Percentiles rank a stretch among this genome's conserved stretches.
phyloP scores from a whole-genome alignment of 2,797 vertebrate species.

The Bradypodion pumilum region DNA sequence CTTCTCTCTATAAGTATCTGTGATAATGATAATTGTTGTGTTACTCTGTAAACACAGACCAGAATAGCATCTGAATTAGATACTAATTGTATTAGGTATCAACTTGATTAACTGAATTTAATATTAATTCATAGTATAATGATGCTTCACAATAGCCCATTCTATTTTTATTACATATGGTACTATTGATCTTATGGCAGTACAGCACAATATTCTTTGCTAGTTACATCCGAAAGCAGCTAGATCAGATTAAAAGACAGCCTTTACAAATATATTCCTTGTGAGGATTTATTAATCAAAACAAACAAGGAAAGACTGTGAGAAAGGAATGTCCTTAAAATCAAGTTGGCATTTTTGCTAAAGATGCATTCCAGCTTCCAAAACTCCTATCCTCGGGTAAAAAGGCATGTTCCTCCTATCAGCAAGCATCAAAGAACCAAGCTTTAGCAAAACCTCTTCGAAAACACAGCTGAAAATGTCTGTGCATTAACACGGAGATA shows the following conservation, averaged over 20 bases:
- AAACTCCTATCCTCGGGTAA: constrained; percentile 52
- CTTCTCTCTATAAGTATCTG: background rate
- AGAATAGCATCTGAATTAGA: background rate
- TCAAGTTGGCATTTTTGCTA: accelerated
- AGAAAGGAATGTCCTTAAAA: constrained; percentile 18
- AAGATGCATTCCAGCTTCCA: constrained; percentile 7
- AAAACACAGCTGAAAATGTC: constrained; percentile 68
- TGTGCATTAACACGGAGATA: constrained; percentile 60
- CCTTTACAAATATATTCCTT: background rate
- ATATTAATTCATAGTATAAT: background rate
- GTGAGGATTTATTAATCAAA: constrained; percentile 17
- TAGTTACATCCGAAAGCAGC: background rate
- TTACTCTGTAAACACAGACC: background rate
- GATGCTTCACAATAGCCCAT: background rate
- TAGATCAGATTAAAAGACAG: background rate
- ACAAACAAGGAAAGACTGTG: background rate
- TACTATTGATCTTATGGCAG: background rate
- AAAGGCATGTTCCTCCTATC: constrained; percentile 30
- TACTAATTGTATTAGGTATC: background rate
- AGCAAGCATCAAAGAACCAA: constrained; percentile 54
- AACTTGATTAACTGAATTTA: too few relatives aligned
- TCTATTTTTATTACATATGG: background rate
- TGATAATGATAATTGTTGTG: background rate
- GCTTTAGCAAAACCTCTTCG: background rate
- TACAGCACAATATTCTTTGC: background rate